A percentile compares a stretch with the other conserved stretches of the same genome.
These are phyloP conservation scores for Trissolcus japonicus DNA, from an alignment of 2,888 invertebrate species.

Conservation along the genomic window DNA sequence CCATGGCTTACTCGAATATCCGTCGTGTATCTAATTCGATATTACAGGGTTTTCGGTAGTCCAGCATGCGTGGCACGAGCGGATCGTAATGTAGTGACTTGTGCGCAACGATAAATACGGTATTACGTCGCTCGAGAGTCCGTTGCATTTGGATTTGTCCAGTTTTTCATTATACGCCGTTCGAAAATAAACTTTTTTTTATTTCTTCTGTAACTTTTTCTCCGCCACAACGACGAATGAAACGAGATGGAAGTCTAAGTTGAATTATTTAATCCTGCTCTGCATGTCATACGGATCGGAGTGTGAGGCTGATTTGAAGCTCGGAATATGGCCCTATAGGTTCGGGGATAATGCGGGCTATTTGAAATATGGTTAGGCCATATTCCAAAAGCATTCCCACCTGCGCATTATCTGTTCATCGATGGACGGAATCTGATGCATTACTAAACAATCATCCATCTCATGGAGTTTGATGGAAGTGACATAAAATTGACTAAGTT, in stretches of 20 bases:
- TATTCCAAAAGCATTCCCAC: slow-evolving; percentile 36
- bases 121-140: slow-evolving; percentile 46
- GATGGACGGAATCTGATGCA: slow-evolving; percentile 14
- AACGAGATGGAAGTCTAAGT: not conserved
- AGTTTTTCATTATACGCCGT: slow-evolving; percentile 25
- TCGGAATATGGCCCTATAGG: slow-evolving; percentile 11
- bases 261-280: slow-evolving; percentile 14
- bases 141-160: slow-evolving; percentile 43
- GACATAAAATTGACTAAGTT: not conserved
- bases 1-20: slow-evolving; percentile 49
- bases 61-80: slow-evolving; percentile 36
- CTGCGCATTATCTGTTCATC: slow-evolving; percentile 19
- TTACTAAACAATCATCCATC: slow-evolving; percentile 7
- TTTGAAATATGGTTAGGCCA: slow-evolving; percentile 22
- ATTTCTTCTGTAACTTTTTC: not conserved
- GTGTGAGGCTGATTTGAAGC: not conserved
- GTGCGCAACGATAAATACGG: slow-evolving; percentile 57
- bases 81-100: slow-evolving; percentile 57
- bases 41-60: slow-evolving; percentile 51
- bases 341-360: slow-evolving; percentile 30
- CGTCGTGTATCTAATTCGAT: slow-evolving; percentile 59
- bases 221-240: not conserved
- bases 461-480: slow-evolving; percentile 1
- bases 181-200: slow-evolving; percentile 25
- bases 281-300: not conserved